phyloP scores from a whole-genome alignment of 2,888 invertebrate genomes.

The Tachystola acroxantha region DNA sequence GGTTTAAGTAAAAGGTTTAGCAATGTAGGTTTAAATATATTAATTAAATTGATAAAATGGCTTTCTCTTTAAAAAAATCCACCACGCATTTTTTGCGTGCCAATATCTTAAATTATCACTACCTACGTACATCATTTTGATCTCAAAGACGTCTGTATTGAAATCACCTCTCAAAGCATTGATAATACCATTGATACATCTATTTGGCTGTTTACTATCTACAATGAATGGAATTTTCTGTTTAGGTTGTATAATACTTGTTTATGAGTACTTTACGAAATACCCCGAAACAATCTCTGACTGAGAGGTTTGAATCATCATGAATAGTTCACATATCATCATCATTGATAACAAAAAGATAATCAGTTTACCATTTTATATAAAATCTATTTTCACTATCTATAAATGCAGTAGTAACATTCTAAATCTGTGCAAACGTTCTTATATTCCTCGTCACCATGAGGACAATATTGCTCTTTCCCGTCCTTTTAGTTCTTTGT shows the following conservation, averaged over 20 bases:
- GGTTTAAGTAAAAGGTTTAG: conserved; percentile 32
- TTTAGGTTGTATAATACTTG: no score
- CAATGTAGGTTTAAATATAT: neutral
- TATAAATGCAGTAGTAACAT: neutral
- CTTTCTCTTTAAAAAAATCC: no score
- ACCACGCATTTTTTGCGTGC: no score
- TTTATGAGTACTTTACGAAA: neutral
- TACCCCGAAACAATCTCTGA: neutral
- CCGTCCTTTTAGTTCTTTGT: conserved; percentile 32
- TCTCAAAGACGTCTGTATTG: no score
- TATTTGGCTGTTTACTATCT: neutral
- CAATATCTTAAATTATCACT: no score
- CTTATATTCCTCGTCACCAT: conserved; percentile 24
- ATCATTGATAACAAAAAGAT: conserved; percentile 1
- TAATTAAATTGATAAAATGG: neutral
- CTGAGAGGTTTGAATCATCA: conserved; percentile 2
- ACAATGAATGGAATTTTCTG: neutral
- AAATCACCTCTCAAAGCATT: no score
- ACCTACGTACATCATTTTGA: no score
- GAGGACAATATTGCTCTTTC: conserved; percentile 38
- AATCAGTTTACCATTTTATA: neutral
- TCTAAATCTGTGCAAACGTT: neutral
- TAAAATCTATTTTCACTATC: neutral
- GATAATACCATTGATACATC: no score
- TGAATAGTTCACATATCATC: neutral